Percentiles rank a stretch among this genome's conserved stretches.
Conservation (phyloP, 2,888 invertebrate genomes). For the Megaustenia siamemsis region DNA sequence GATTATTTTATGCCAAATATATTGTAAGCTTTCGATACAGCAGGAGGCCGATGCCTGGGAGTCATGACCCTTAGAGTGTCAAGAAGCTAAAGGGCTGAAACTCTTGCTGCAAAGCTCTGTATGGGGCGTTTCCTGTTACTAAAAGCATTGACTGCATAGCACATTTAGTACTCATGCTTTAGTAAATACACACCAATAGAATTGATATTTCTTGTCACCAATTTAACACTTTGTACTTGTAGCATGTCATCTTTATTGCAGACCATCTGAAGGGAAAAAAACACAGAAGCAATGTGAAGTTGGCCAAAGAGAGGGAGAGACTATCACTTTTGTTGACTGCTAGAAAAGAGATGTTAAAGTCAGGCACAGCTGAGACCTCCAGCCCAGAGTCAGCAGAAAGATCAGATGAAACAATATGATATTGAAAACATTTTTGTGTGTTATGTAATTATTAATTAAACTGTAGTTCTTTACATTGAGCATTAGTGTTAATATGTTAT, state of each 20-base stretch:
- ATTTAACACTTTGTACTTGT: no score
- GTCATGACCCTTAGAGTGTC: no score
- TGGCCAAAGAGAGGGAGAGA: constrained; percentile 19
- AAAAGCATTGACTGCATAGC: no score
- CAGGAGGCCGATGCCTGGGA: no score
- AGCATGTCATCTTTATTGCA: constrained; percentile 19
- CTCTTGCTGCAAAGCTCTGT: no score
- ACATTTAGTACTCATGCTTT: no score
- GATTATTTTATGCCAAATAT: no score
- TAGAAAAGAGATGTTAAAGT: constrained; percentile 19
- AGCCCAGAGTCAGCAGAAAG: not conserved
- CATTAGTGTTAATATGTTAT: not conserved
- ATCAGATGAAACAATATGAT: not conserved
- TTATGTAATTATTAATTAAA: not conserved
- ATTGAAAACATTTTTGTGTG: not conserved
- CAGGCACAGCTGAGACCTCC: not conserved
- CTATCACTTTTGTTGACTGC: constrained; percentile 4
- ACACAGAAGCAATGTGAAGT: constrained; percentile 41
- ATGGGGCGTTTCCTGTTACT: no score
- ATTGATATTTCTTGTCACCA: no score
- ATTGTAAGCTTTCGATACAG: no score
- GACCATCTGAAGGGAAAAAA: constrained; percentile 58
- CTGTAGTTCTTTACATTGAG: not conserved
- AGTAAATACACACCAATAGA: no score
- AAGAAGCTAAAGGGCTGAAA: no score